Conservation (phyloP, 2,797 vertebrate species). For the Tiaroga cobitis region DNA sequence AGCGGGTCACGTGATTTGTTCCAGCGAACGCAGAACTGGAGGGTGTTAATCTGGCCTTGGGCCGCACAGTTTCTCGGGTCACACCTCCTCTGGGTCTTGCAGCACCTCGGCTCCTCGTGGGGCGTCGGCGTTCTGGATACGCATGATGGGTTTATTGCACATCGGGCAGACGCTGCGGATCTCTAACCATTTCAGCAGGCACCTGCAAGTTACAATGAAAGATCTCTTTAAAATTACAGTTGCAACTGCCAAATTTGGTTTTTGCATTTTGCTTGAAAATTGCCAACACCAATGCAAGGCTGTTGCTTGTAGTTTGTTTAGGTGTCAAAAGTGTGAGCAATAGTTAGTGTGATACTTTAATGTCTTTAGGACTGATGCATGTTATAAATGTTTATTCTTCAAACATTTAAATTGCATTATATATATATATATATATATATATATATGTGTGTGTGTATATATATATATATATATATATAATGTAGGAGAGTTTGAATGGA, state of each 20-base stretch:
- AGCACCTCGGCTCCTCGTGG: constrained; percentile 78
- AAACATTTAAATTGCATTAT: background rate
- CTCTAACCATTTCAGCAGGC: constrained; percentile 87
- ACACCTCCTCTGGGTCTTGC: constrained; percentile 83
- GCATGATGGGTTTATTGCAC: constrained; percentile 86
- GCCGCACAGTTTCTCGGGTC: constrained; percentile 58
- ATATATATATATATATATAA: background rate
- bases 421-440: background rate
- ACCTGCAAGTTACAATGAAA: constrained; percentile 69
- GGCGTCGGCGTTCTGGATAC: constrained; percentile 78
- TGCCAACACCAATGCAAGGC: background rate
- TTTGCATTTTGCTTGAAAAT: background rate
- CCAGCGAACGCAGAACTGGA: constrained; percentile 33
- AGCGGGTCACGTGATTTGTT: constrained; percentile 26
- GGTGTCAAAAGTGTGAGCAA: background rate
- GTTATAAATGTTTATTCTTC: background rate
- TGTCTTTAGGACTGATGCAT: background rate
- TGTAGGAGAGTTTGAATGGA: background rate
- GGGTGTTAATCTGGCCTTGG: constrained; percentile 28
- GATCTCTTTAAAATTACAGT: background rate
- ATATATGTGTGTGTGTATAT: background rate
- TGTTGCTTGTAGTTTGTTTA: background rate
- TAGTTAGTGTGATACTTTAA: background rate
- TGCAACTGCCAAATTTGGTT: background rate
- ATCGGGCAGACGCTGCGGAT: constrained; percentile 86